These are phyloP conservation scores for Corynorhinus townsendii DNA, from an alignment of 2,113 vertebrate genomes.

Conservation along the genomic window DNA sequence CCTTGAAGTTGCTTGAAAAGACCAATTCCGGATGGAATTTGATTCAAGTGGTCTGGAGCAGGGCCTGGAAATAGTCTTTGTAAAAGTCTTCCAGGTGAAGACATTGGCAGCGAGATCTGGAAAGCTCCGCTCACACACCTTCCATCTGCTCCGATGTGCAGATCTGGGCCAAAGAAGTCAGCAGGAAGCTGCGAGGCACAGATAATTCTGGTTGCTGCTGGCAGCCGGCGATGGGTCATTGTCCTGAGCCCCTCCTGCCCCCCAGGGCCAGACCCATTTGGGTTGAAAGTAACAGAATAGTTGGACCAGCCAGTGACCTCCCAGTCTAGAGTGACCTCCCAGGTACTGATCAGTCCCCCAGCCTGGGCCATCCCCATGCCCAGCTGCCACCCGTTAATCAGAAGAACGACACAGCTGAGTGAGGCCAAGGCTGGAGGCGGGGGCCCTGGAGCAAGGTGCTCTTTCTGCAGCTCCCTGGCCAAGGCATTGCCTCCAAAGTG, in stretches of 20 bases:
- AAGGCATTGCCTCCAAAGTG: not conserved
- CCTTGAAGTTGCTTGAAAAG: not conserved
- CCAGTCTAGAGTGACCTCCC: not conserved
- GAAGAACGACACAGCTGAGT: accelerated
- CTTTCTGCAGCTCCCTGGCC: not conserved
- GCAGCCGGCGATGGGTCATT: accelerated
- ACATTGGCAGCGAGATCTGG: not conserved
- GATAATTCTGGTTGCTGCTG: not conserved
- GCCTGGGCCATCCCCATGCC: accelerated
- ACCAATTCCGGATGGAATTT: not conserved
- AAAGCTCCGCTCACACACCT: not conserved
- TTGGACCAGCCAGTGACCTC: not conserved
- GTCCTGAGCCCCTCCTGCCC: not conserved
- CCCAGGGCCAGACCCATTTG: not conserved
- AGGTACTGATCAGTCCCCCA: not conserved
- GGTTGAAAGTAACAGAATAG: not conserved
- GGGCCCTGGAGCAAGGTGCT: not conserved
- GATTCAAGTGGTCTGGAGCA: not conserved
- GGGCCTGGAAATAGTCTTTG: too few species aligned
- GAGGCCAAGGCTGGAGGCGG: not conserved
- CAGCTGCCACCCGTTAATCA: not conserved
- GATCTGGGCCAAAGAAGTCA: not conserved
- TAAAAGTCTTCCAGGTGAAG: not conserved
- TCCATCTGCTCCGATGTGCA: not conserved
- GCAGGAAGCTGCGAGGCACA: not conserved